Base-by-base conservation (phyloP, 2,797 vertebrate genomes). In the Periparus ater region DNA sequence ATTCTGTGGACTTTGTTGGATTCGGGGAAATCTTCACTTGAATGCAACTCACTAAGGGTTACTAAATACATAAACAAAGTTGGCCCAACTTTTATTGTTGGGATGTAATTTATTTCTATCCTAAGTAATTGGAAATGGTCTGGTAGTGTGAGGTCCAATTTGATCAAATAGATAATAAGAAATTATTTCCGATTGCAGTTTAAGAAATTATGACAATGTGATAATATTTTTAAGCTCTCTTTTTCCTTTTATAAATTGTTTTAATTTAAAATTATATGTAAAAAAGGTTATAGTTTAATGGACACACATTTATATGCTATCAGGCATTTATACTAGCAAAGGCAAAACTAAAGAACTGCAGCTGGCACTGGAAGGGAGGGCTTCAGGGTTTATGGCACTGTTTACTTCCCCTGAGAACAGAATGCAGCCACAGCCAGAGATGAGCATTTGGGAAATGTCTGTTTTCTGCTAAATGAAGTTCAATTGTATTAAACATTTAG, bases 401-500 rank as follows among this genome's bases (percentile, higher is more conserved):
- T 60, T 77, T 68, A 44, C 2, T 17, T 75, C 89, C 47, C 62
- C 13, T 32, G 62, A 89, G 61, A 89, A 77, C 14, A 68, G 25
- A 65, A 25, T 68, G 2, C 34, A 50, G 27, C 15, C 38, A 60
- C 16, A 60, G 48, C 32, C 51, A 81, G 40, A 51, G 17, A 81
- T 34, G 30, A 91, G 6, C 22, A 18, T 44, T 79, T 85, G 34
- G 26, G 14, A 95, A 90, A 91, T 27, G 13, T 38, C 51, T 78
- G 9, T 67, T 62, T 73, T 78, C 51, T 77, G 30, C 13, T 76
- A 86, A 86, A 81, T 18, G 13, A 85, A 27, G 17, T 73, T 75
- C 73, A 86, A 67, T 63, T 73, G 11, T 45, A 79, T 73, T 81
- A 91, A 75, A 54, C 5, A 72, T 91, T 81, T 60, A 90, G 36